phyloP scores from a whole-genome alignment of 2,113 vertebrate genomes.

The Mandrillus leucophaeus region DNA sequence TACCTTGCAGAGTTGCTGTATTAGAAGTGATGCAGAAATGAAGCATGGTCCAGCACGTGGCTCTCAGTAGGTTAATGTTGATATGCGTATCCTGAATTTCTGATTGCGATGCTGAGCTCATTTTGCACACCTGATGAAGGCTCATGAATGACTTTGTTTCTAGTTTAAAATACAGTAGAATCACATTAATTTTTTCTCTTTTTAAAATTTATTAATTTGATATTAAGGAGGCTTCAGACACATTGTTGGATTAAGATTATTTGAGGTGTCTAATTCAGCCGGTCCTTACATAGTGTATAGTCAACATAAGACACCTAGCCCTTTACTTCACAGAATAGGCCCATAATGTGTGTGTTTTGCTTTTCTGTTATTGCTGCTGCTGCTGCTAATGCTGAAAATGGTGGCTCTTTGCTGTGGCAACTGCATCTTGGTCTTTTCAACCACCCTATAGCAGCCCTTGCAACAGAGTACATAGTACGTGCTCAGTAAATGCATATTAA shows the following conservation, averaged over 20 bases:
- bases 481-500: neutral
- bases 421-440: neutral
- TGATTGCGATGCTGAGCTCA: neutral
- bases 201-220: neutral
- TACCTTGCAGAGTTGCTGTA: neutral
- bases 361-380: neutral
- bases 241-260: neutral
- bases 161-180: neutral
- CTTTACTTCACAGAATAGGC: neutral
- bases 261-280: no score
- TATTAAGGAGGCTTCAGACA: neutral
- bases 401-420: neutral
- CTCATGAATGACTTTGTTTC: neutral
- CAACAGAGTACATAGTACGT: neutral
- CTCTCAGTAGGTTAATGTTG: neutral
- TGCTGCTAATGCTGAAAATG: neutral
- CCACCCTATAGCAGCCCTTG: fast-evolving
- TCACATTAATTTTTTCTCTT: no score
- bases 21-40: neutral
- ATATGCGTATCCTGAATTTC: neutral
- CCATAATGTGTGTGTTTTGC: neutral
- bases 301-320: neutral
- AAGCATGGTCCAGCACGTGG: fast-evolving
- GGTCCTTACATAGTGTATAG: fast-evolving
- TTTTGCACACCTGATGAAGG: neutral